A percentile compares a stretch with the other conserved stretches of the same genome.
These are phyloP conservation scores for Brachyopa scutellaris DNA, from an alignment of 2,888 invertebrate genomes.

Conservation along the genomic window DNA sequence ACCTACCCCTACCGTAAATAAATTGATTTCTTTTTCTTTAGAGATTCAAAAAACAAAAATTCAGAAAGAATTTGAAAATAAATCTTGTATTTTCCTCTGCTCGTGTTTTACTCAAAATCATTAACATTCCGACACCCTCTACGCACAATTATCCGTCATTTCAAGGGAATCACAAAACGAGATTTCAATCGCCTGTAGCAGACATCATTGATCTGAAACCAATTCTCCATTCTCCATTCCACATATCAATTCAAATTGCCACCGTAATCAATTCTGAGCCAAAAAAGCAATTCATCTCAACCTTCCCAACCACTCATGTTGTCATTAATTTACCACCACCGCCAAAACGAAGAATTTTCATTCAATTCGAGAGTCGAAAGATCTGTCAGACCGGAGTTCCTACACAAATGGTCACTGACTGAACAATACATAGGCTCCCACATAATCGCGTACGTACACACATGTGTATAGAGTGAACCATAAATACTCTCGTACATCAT, in stretches of 20 bases:
- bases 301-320: slow-evolving; percentile 28
- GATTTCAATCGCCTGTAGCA: not conserved
- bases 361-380: slow-evolving; percentile 30
- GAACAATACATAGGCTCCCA: slow-evolving; percentile 4
- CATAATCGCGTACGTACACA: no score
- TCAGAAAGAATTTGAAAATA: not conserved
- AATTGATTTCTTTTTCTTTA: not conserved
- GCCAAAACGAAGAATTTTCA: slow-evolving; percentile 36
- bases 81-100: not conserved
- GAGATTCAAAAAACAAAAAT: not conserved
- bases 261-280: slow-evolving; percentile 39
- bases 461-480: slow-evolving; percentile 5
- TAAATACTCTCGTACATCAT: slow-evolving; percentile 58
- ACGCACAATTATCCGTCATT: slow-evolving; percentile 27
- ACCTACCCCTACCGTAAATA: not conserved
- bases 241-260: slow-evolving; percentile 50
- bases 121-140: slow-evolving; percentile 22
- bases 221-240: not conserved
- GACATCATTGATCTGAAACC: slow-evolving; percentile 10
- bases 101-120: not conserved
- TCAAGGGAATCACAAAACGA: not conserved
- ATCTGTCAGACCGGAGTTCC: not conserved
- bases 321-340: slow-evolving; percentile 54
- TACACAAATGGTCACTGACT: slow-evolving; percentile 25
- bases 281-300: not conserved